Evolutionary conservation across 2,113 vertebrate species (phyloP).

Genomic region (Delphinapterus leucas): DNA sequence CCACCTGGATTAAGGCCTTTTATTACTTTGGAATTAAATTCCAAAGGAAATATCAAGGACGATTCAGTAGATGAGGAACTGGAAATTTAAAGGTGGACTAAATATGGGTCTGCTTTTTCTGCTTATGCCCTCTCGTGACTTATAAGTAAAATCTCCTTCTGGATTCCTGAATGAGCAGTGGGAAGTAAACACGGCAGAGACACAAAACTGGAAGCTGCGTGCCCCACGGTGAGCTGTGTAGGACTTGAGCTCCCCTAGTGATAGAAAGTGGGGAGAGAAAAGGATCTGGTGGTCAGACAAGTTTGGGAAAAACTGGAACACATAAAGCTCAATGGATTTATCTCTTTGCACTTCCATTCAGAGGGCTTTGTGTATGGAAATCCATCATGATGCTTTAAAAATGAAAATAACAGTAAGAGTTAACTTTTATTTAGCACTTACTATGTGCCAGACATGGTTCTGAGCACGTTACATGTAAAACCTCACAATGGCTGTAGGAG

Average conservation of each 20-base stretch:
- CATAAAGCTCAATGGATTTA: background rate
- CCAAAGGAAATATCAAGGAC: conserved; percentile 34
- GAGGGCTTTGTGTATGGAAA: background rate
- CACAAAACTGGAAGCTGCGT: fast-evolving
- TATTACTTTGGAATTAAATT: conserved; percentile 42
- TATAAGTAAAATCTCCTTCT: background rate
- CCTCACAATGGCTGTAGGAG: background rate
- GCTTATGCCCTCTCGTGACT: background rate
- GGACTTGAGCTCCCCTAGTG: background rate
- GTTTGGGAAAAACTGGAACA: background rate
- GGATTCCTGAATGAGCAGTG: background rate
- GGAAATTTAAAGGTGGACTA: background rate
- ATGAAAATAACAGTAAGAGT: background rate
- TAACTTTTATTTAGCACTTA: background rate
- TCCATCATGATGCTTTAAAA: background rate
- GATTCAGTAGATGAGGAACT: background rate
- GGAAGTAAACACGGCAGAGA: background rate
- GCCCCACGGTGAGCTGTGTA: fast-evolving
- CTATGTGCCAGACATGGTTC: background rate
- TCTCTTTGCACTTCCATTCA: background rate
- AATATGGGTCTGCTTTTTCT: background rate
- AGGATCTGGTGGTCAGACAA: background rate
- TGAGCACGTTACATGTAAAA: background rate
- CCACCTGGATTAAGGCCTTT: conserved; percentile 16
- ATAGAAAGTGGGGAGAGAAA: background rate